Evolutionary conservation across 1,140 invertebrate genomes (phyloP).

Genomic region (Brachionus rotundiformis): DNA sequence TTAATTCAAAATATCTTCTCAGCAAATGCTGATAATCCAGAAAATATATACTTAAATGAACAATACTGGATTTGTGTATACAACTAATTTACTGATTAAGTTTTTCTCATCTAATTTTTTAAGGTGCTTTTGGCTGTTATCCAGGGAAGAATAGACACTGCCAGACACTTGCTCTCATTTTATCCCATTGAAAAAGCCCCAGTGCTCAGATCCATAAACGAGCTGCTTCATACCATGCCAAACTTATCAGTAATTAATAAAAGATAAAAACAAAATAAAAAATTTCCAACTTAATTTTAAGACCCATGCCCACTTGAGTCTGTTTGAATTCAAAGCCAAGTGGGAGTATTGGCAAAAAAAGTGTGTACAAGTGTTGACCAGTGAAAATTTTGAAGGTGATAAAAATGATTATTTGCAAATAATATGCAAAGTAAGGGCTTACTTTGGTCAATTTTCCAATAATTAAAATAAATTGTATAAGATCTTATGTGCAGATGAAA

Average conservation of each 20-base stretch:
- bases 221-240: not conserved
- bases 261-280: too few species aligned
- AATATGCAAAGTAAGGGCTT: constrained; percentile 34
- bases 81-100: not conserved
- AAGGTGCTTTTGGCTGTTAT: constrained; percentile 23
- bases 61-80: constrained; percentile 47
- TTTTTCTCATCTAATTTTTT: not conserved
- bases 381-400: constrained; percentile 44
- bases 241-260: constrained; percentile 37
- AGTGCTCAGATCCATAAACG: constrained; percentile 6
- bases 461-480: too few species aligned
- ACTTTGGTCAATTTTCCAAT: too few species aligned
- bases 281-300: not conserved
- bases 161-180: constrained; percentile 40
- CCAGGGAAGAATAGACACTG: constrained; percentile 41
- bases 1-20: constrained; percentile 28
- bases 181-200: not conserved
- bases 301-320: constrained; percentile 25
- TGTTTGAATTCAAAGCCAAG: constrained; percentile 50
- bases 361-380: constrained; percentile 37
- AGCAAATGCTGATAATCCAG: not conserved
- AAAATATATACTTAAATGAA: not conserved
- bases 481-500: constrained; percentile 44
- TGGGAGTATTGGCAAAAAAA: constrained; percentile 51
- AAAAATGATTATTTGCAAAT: not conserved